Evolutionary conservation across 1,140 invertebrate genomes (phyloP), one percentile per base, ranked within the genome.

Genomic region (Diabrotica undecimpunctata): DNA sequence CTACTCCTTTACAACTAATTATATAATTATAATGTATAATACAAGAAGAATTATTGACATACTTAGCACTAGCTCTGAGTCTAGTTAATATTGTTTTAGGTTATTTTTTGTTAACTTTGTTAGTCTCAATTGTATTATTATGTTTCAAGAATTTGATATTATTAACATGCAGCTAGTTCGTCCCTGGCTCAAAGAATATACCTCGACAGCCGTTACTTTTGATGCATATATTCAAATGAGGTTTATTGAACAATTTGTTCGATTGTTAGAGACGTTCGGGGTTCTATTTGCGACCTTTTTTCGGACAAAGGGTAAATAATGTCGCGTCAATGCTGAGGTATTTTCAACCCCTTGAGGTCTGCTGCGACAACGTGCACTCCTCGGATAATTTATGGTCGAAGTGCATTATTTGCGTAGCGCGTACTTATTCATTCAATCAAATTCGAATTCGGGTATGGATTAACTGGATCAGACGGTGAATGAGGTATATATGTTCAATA

Each of bases 161-260:
- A 25, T 25, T 25, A 25, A 25, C 25, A 25, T 25, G 25, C 25
- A 25, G 25, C 25, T 25, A 46, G 41, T 46, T 46, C 41, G 41
- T 46, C 41, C 6, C 41, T 46, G 41, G 8, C 6, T 8, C 57
- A 63, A 66, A 62, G 50, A 62, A 38, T 39, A 58, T 64, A 65
- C 66, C 62, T 64, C 64, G 65, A 69, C 37, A 39, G 58, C 58
- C 58, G 58, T 60, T 62, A 54, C 51, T 53, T 54, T 46, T 36
- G 61, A 54, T 62, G 61, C 61, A 62, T 60, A 62, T 62, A 62
- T 62, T 62, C 61, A 62, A 62, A 62, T 62, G 46, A 62, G 53
- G 50, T 62, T 54, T 54, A 62, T 62, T 62, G 61, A 62, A 62
- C 25, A 62, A 62, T 62, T 62, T 53, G 37, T 53, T 53, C 53